phyloP scores from a whole-genome alignment of 2,797 vertebrate species.

The Lithobates sylvaticus region DNA sequence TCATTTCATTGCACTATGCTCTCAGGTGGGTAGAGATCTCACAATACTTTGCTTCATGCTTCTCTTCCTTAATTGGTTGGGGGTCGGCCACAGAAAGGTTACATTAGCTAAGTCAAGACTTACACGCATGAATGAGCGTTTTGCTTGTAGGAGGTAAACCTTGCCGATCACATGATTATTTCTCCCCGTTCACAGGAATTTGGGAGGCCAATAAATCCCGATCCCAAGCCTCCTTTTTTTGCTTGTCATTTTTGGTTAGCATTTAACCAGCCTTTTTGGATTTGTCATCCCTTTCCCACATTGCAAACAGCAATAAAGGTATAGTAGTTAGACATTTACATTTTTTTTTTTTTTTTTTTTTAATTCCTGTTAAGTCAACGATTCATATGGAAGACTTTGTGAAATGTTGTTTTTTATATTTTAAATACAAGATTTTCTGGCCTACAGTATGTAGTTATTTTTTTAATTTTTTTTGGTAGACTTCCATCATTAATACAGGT shows the following conservation, averaged over 20 bases:
- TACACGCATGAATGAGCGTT: slow-evolving; percentile 35
- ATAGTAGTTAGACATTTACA: no score
- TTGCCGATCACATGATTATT: background rate
- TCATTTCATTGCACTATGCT: no score
- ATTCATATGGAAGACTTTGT: no score
- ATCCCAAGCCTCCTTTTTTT: background rate
- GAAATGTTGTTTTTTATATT: no score
- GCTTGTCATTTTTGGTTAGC: background rate
- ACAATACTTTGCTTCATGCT: background rate
- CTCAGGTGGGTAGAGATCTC: background rate
- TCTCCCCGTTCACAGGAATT: background rate
- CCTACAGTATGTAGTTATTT: no score
- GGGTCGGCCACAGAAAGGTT: slow-evolving; percentile 26
- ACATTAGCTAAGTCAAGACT: slow-evolving; percentile 34
- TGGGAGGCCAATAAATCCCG: background rate
- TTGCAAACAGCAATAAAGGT: no score
- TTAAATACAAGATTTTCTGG: no score
- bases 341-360: no score
- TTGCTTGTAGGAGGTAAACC: background rate
- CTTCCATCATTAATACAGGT: no score
- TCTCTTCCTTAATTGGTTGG: slow-evolving; percentile 20
- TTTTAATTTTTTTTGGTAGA: no score
- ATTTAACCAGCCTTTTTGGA: background rate
- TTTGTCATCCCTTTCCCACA: background rate
- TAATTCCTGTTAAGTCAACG: no score